phyloP scores from a whole-genome alignment of 2,797 vertebrate genomes.

The Darevskia nairensis region DNA sequence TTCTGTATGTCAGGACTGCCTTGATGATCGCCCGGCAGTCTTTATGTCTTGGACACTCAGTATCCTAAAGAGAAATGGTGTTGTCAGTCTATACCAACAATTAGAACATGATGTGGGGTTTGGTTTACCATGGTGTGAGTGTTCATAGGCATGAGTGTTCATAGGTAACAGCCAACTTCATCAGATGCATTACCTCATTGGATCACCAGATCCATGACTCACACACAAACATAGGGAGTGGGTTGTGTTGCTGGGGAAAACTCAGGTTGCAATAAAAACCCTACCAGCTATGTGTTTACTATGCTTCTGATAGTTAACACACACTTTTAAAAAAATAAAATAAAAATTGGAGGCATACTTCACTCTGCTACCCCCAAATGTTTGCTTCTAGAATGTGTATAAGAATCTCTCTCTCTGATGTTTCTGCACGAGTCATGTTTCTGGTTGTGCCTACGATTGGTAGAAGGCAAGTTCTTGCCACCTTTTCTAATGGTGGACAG shows the following conservation, averaged over 20 bases:
- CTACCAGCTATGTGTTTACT: not conserved
- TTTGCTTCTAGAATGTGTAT: not conserved
- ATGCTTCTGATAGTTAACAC: not conserved
- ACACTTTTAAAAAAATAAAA: not conserved
- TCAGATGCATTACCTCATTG: constrained; percentile 6
- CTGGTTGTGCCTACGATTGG: not conserved
- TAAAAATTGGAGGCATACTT: not conserved
- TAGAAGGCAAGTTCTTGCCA: not conserved
- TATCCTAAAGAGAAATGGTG: not conserved
- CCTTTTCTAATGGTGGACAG: not conserved
- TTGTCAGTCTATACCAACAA: not conserved
- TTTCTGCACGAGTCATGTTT: not conserved
- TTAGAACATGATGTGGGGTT: not conserved
- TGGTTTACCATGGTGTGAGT: not conserved
- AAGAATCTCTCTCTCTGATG: too few species aligned
- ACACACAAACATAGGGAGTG: not conserved
- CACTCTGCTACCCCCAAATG: not conserved
- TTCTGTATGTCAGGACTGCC: not conserved
- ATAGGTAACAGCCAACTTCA: not conserved
- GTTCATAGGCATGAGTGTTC: not conserved
- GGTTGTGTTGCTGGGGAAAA: not conserved
- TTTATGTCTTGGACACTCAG: not conserved
- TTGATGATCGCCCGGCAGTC: too few species aligned
- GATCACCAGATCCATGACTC: constrained; percentile 23
- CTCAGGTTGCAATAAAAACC: not conserved